Evolutionary conservation across 2,113 vertebrate genomes (phyloP).

Genomic region (Anguilla japonica): DNA sequence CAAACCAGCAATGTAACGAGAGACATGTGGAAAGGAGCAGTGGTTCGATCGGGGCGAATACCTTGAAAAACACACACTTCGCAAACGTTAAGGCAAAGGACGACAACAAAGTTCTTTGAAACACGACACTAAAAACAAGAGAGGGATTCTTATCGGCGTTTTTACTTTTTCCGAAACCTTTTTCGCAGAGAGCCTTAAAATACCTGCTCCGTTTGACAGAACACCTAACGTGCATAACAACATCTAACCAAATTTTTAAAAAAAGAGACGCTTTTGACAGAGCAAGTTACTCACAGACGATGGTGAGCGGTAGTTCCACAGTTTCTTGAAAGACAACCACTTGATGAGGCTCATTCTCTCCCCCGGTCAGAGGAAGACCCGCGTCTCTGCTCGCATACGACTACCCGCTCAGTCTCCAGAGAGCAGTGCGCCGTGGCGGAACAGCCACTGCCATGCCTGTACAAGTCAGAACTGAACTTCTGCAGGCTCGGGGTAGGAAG

Average conservation of each 20-base stretch:
- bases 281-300: neutral
- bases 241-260: neutral
- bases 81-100: neutral
- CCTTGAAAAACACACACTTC: neutral
- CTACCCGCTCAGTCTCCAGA: neutral
- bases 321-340: conserved; percentile 14
- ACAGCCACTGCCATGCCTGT: conserved; percentile 53
- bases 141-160: neutral
- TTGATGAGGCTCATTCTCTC: conserved; percentile 18
- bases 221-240: neutral
- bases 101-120: neutral
- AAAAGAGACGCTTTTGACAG: neutral
- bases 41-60: neutral
- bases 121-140: neutral
- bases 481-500: conserved; percentile 61
- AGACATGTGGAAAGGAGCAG: neutral
- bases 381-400: neutral
- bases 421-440: neutral
- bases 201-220: neutral
- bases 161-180: neutral
- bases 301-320: neutral
- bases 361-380: neutral
- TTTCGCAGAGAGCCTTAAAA: neutral
- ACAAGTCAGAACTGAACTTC: conserved; percentile 66
- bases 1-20: neutral